Base-by-base conservation (phyloP, 1,140 invertebrate genomes). In the Macrotrachela quadricornifera region DNA sequence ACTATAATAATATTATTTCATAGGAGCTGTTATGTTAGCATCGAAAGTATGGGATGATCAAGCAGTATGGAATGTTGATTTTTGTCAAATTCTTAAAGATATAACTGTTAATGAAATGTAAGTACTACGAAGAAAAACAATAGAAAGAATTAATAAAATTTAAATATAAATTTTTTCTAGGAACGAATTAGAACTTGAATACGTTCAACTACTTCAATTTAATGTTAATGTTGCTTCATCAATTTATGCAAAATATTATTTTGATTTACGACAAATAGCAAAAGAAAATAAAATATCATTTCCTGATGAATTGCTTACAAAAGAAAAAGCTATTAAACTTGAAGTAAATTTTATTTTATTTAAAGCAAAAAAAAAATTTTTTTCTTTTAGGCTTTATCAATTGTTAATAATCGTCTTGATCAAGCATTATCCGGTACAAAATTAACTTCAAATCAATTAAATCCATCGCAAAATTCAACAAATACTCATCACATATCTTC, bases 11-110 rank as follows among this genome's bases (percentile, higher is more conserved):
- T 42, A 2, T 42, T 15, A 6, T 4, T 42, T 13, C 15, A 42
- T 14, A 42, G 88, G 88, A 62, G 90, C 92, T 58, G 95, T 99
- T 66, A 74, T 99, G 59, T 73, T 99, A 56, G 88, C 94, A 8
- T 95, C 88, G 14, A 99, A 99, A 75, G 94, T 75, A 0, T 99
- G 94, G 94, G 94, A 99, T 70, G 94, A 99, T 71, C 94, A 99
- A 71, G 92, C 92, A 45, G 92, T 99, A 9, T 99, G 94, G 94
- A 99, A 97, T 76, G 90, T 99, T 18, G 94, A 99, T 72, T 99
- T 96, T 71, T 97, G 92, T 73, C 92, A 97, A 76, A 99, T 99
- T 66, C 73, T 99, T 36, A 91, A 91, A 72, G 91, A 97, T 67
- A 92, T 95, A 56, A 86, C 85, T 39, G 91, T 99, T 6, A 90